Evolutionary conservation across 2,113 vertebrate genomes (phyloP), one percentile per base, ranked within the genome.

Genomic region (Terrapene triunguis): DNA sequence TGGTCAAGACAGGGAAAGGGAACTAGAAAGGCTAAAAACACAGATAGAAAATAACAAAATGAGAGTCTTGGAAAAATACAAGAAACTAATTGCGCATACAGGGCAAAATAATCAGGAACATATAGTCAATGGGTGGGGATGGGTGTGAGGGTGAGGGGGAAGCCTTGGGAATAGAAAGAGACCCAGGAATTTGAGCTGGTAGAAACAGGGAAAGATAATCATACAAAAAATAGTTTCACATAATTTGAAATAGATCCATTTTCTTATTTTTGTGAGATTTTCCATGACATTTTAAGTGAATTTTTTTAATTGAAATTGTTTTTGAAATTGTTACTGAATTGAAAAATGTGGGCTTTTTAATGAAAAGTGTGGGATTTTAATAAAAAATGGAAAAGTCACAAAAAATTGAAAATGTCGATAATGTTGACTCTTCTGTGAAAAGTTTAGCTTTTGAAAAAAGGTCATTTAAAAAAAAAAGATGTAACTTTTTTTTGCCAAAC

Each of bases 1-100:
- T 85, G 90, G 83, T 95, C 94, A 92, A 92, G 92, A 89, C 85
- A 90, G 76, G 89, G 65, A 35, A 93, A 55, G 44, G 35, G 44
- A 76, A 42, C 93, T 57, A 96, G 72, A n/a, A 16, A 24, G 25
- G 21, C 11, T 82, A 65, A 50, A 69, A 93, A 88, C 62, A 84
- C 72, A 78, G 83, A 69, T 47, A 95, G 85, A 87, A 95, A 88
- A 82, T 32, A 92, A 74, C 5, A 74, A 76, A 91, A 89, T 69
- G 5, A 86, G 16, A 57, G 10, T 0, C 1, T 24, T 32, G n/a
- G 51, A 5, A 6, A 76, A 88, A 42, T 59, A 83, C 65, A 74
- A 7, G 5, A 12, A 62, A 25, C 90, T 95, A 87, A 50, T 90
- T 85, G 10, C 57, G 72, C 4, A 50, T 84, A 69, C 29, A 42